These are phyloP conservation scores for Hycleus cichorii DNA, from an alignment of 1,140 invertebrate species.

Conservation along the genomic window DNA sequence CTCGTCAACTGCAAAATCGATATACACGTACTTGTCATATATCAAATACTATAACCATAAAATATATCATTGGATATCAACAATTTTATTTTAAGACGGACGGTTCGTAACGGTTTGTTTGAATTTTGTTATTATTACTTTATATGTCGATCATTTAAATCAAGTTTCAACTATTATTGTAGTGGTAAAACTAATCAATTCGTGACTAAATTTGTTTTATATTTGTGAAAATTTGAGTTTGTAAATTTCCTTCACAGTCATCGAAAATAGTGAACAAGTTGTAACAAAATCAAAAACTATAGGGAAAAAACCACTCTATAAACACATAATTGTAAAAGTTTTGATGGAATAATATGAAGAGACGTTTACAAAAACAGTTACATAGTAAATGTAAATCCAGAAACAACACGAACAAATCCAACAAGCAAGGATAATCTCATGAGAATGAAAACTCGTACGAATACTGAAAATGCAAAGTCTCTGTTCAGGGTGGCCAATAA, in stretches of 20 bases:
- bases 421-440: conserved; percentile 14
- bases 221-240: too few species aligned
- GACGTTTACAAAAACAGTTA: conserved; percentile 12
- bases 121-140: too few species aligned
- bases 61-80: conserved; percentile 1
- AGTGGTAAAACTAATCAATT: too few species aligned
- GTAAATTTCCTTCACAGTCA: too few species aligned
- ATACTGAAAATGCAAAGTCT: conserved; percentile 14
- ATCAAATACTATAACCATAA: conserved; percentile 11
- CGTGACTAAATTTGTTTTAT: too few species aligned
- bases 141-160: too few species aligned
- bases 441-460: conserved; percentile 9
- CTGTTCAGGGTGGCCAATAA: conserved; percentile 11
- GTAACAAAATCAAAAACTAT: too few species aligned
- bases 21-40: conserved; percentile 16
- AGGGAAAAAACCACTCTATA: neutral
- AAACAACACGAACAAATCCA: conserved; percentile 13
- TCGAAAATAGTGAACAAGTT: too few species aligned
- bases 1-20: conserved; percentile 17
- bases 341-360: conserved; percentile 11
- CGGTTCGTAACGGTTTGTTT: too few species aligned
- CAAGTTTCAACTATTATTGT: too few species aligned
- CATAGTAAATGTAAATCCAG: conserved; percentile 10
- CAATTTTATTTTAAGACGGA: too few species aligned
- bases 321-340: conserved; percentile 15